Evolutionary conservation across 2,888 invertebrate species (phyloP).

Genomic region (Nineta flava): DNA sequence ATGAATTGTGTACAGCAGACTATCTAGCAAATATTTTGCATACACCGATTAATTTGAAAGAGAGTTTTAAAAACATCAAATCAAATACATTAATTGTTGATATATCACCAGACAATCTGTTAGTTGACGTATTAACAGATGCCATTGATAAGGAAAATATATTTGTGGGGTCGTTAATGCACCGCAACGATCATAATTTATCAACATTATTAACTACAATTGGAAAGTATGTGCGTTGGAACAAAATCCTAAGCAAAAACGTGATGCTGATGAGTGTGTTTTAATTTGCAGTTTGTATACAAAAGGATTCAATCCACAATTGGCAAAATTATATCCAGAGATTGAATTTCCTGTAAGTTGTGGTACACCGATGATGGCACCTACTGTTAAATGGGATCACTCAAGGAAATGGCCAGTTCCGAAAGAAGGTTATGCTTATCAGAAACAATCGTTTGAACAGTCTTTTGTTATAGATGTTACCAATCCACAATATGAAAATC

Average conservation of each 20-base stretch:
- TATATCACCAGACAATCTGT: conserved; percentile 76
- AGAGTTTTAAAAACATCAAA: conserved; percentile 63
- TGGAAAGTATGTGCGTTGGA: conserved; percentile 41
- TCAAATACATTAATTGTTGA: conserved; percentile 71
- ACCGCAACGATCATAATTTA: conserved; percentile 46
- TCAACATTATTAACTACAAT: conserved; percentile 43
- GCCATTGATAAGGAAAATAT: conserved; percentile 55
- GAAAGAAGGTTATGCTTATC: conserved; percentile 48
- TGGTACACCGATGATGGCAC: conserved; percentile 71
- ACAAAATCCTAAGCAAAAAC: no score
- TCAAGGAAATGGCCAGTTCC: conserved; percentile 57
- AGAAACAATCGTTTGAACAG: conserved; percentile 49
- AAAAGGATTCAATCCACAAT: conserved; percentile 55
- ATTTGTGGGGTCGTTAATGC: conserved; percentile 59
- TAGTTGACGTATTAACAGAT: conserved; percentile 72
- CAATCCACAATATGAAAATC: conserved; percentile 53
- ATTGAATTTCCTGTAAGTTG: conserved; percentile 70
- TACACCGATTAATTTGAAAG: conserved; percentile 56
- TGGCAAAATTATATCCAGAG: conserved; percentile 60
- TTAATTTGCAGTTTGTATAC: conserved; percentile 42
- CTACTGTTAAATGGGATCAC: conserved; percentile 78
- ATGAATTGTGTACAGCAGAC: conserved; percentile 59
- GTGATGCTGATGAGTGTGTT: no score
- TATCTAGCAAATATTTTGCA: conserved; percentile 78
- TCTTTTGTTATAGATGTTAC: conserved; percentile 38